Percentiles rank a stretch among this genome's conserved stretches.
phyloP scores from a whole-genome alignment of 2,113 vertebrate genomes.

The Ageneiosus marmoratus region DNA sequence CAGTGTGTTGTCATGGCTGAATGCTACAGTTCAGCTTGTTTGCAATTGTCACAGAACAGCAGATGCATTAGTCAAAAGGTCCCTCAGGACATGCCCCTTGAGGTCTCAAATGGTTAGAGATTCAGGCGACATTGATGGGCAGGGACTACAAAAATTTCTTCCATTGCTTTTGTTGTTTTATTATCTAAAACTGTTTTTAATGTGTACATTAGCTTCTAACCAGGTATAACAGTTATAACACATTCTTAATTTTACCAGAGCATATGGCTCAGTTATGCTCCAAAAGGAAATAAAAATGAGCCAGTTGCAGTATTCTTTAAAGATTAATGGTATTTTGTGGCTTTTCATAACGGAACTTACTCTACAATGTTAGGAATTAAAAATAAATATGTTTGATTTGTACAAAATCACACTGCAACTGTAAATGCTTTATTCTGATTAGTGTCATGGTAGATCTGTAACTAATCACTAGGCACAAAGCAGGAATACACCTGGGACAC shows the following conservation, averaged over 20 bases:
- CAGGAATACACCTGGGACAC: neutral
- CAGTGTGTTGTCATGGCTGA: constrained; percentile 73
- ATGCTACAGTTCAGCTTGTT: constrained; percentile 63
- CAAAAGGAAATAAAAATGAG: constrained; percentile 60
- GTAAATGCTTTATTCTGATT: neutral
- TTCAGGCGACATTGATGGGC: constrained; percentile 76
- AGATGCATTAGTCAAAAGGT: constrained; percentile 53
- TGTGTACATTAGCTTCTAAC: constrained; percentile 76
- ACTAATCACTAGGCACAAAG: neutral
- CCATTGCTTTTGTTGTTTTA: constrained; percentile 52
- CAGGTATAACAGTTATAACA: constrained; percentile 78
- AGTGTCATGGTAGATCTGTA: neutral
- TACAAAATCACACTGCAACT: neutral
- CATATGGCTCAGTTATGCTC: constrained; percentile 65
- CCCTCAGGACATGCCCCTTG: constrained; percentile 65
- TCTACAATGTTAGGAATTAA: neutral
- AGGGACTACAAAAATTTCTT: constrained; percentile 69
- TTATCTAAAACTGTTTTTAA: constrained; percentile 54
- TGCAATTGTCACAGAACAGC: constrained; percentile 12
- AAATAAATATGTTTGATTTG: too few species aligned
- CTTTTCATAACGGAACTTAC: neutral
- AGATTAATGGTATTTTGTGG: constrained; percentile 51
- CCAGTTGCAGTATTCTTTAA: constrained; percentile 54
- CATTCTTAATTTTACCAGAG: constrained; percentile 74
- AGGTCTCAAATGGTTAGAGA: constrained; percentile 73